These are phyloP conservation scores for Trachythela sp. DNA, from an alignment of 64 coral and sea anemone genomes.

Conservation along the genomic window DNA sequence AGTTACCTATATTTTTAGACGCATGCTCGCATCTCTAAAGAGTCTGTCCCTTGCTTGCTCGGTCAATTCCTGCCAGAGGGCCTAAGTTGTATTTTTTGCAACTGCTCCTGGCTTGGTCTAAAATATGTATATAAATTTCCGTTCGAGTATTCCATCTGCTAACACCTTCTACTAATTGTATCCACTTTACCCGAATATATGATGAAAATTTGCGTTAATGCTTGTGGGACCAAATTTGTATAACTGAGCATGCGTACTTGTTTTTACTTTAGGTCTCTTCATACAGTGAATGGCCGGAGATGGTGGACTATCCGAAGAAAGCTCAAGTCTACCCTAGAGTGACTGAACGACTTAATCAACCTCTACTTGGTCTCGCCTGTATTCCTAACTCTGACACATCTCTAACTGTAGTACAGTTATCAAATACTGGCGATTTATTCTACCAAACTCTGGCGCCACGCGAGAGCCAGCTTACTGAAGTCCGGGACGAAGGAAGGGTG, in stretches of 20 bases:
- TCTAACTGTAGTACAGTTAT: conserved; percentile 73
- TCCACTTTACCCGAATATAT: too few relatives aligned
- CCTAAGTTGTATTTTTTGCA: too few relatives aligned
- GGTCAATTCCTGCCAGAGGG: too few relatives aligned
- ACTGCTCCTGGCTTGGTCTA: too few relatives aligned
- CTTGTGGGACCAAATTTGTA: too few relatives aligned
- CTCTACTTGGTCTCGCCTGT: conserved; percentile 60
- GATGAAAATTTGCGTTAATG: too few relatives aligned
- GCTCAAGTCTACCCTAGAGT: conserved; percentile 16
- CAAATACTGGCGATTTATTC: conserved; percentile 67
- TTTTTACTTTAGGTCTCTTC: conserved; percentile 62
- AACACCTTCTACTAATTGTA: too few relatives aligned
- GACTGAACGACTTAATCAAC: conserved; percentile 42
- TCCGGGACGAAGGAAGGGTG: neutral
- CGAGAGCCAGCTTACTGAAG: neutral
- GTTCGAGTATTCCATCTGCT: too few relatives aligned
- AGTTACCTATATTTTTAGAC: too few relatives aligned
- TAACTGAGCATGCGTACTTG: neutral
- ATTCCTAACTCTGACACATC: conserved; percentile 39
- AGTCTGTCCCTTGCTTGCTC: too few relatives aligned
- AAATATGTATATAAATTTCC: too few relatives aligned
- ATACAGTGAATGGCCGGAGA: conserved; percentile 72
- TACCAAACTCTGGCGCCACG: conserved; percentile 60
- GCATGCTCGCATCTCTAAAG: too few relatives aligned
- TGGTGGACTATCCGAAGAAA: conserved; percentile 21